Conservation (phyloP, 2,797 vertebrate genomes). For the Adrianichthys oophorus region DNA sequence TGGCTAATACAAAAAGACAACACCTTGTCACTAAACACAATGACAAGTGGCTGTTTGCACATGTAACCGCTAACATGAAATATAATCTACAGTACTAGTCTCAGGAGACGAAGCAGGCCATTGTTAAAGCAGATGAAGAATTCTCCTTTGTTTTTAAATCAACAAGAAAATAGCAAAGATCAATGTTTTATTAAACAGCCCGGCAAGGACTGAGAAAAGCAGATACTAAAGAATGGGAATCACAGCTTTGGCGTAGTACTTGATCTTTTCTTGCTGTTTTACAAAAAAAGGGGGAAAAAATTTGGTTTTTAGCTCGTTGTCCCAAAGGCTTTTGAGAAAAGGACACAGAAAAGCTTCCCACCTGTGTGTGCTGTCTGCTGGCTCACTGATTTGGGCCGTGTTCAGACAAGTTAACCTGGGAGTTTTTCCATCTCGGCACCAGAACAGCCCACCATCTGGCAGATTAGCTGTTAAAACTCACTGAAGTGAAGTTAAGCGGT, state of each 20-base stretch:
- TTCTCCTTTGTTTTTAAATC: neutral
- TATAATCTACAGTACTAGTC: too few relatives aligned
- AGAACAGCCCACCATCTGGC: slow-evolving; percentile 48
- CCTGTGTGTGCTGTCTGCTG: slow-evolving; percentile 44
- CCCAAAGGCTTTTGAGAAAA: neutral
- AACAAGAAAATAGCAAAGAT: neutral
- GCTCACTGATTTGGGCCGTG: slow-evolving; percentile 25
- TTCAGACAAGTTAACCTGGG: slow-evolving; percentile 60
- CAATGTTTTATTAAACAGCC: neutral
- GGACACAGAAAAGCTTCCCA: slow-evolving; percentile 36
- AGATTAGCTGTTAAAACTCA: slow-evolving; percentile 48
- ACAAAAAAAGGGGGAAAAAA: slow-evolving; percentile 8
- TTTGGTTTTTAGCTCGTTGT: neutral
- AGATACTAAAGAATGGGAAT: neutral
- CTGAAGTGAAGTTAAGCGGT: slow-evolving; percentile 45
- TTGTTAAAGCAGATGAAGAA: too few relatives aligned
- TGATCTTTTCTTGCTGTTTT: slow-evolving; percentile 1
- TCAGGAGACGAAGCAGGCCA: neutral
- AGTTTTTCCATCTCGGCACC: slow-evolving; percentile 41
- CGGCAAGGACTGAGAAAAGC: neutral
- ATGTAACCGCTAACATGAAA: too few relatives aligned
- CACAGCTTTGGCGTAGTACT: neutral
- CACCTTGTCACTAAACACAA: too few relatives aligned
- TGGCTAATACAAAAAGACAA: too few relatives aligned
- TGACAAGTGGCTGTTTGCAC: too few relatives aligned